Evolutionary conservation across 1,140 invertebrate species (phyloP).

Genomic region (Mya arenaria): DNA sequence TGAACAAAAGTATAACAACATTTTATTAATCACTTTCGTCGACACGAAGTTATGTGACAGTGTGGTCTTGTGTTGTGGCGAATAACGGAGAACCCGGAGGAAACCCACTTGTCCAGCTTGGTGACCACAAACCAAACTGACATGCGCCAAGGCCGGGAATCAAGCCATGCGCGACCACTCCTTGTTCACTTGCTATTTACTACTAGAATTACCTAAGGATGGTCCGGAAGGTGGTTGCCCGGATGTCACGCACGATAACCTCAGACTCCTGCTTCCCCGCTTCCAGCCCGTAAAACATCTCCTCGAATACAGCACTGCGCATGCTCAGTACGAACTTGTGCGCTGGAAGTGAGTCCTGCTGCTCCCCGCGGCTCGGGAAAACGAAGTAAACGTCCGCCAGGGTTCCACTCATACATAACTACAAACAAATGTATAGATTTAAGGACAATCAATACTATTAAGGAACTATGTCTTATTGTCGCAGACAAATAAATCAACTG

Average conservation of each 20-base stretch:
- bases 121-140: no score
- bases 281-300: slow-evolving; percentile 36
- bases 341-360: slow-evolving; percentile 50
- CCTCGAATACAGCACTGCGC: slow-evolving; percentile 47
- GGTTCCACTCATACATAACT: slow-evolving; percentile 47
- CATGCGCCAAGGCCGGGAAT: no score
- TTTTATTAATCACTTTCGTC: no score
- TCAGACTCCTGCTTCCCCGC: slow-evolving; percentile 39
- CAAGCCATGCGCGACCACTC: neutral
- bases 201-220: slow-evolving; percentile 37
- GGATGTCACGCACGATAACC: slow-evolving; percentile 38
- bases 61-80: no score
- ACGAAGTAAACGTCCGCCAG: slow-evolving; percentile 53
- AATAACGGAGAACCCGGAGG: no score
- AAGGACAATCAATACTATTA: neutral
- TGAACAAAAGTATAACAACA: no score
- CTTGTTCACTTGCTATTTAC: neutral
- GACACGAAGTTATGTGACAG: no score
- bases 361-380: slow-evolving; percentile 41
- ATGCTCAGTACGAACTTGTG: slow-evolving; percentile 49
- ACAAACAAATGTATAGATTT: neutral
- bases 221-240: slow-evolving; percentile 41
- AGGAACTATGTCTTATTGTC: no score
- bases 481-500: no score
- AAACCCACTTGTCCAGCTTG: no score